These are phyloP conservation scores for Caenorhabditis briggsae DNA, from an alignment of 1,140 invertebrate species.

Conservation along the genomic window DNA sequence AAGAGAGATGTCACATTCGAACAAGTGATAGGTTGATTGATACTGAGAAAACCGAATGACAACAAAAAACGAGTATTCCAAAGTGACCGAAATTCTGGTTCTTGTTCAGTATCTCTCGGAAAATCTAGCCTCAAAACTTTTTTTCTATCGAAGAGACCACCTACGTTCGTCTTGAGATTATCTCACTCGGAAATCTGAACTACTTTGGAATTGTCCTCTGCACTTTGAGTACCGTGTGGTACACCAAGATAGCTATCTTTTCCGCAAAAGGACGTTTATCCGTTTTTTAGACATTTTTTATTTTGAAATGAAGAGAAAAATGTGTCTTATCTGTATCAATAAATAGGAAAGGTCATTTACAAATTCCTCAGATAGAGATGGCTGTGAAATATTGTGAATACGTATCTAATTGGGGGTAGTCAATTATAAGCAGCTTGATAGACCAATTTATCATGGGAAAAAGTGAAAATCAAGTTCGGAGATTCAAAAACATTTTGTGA, in stretches of 20 bases:
- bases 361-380: no score
- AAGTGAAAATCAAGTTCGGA: no score
- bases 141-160: neutral
- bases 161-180: neutral
- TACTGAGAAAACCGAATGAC: neutral
- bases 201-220: slow-evolving; percentile 13
- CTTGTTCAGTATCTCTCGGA: no score
- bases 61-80: no score
- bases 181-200: neutral
- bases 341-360: no score
- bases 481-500: no score
- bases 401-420: no score
- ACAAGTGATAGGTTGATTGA: slow-evolving; percentile 26
- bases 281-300: neutral
- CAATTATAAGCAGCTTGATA: no score
- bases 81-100: no score
- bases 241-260: neutral
- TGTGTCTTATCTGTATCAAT: neutral
- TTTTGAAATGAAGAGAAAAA: neutral
- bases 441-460: no score
- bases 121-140: no score
- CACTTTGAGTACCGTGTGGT: slow-evolving; percentile 26
- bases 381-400: no score
- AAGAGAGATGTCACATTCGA: neutral
- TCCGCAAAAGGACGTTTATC: neutral